A percentile compares a stretch with the other conserved stretches of the same genome.
phyloP scores from a whole-genome alignment of 92 coral and sea anemone species.

The Scolanthus callimorphus region DNA sequence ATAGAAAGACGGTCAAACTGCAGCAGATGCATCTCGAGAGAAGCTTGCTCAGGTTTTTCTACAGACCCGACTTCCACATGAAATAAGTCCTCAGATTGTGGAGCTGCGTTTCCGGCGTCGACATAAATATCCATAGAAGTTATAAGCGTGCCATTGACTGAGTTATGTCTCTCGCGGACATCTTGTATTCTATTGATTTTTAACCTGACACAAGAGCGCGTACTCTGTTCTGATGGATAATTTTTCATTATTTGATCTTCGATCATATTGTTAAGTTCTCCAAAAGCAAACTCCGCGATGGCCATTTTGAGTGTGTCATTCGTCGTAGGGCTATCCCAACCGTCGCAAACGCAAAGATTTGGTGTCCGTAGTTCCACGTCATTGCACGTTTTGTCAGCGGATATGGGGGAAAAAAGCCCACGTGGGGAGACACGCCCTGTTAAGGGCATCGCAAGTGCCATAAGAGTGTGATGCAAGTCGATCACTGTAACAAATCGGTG shows the following conservation, averaged over 20 bases:
- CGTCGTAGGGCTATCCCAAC: conserved; percentile 54
- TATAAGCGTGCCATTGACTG: conserved; percentile 26
- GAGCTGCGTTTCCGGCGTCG: conserved; percentile 51
- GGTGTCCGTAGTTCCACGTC: conserved; percentile 51
- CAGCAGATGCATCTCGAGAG: conserved; percentile 44
- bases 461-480: conserved; percentile 57
- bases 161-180: conserved; percentile 39
- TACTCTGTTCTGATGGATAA: neutral
- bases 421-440: conserved; percentile 34
- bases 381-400: conserved; percentile 49
- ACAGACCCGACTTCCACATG: conserved; percentile 46
- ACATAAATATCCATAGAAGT: conserved; percentile 61
- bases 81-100: conserved; percentile 49
- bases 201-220: conserved; percentile 46
- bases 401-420: conserved; percentile 50
- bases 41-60: conserved; percentile 26
- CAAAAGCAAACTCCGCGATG: conserved; percentile 62
- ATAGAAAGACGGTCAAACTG: conserved; percentile 50
- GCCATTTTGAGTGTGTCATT: conserved; percentile 45
- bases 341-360: conserved; percentile 67
- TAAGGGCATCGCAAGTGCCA: conserved; percentile 36
- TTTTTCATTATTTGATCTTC: conserved; percentile 13
- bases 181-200: conserved; percentile 24
- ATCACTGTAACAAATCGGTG: conserved; percentile 46
- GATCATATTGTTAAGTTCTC: conserved; percentile 50